Evolutionary conservation across 2,888 invertebrate genomes (phyloP).

Genomic region (Trachelus stipa): DNA sequence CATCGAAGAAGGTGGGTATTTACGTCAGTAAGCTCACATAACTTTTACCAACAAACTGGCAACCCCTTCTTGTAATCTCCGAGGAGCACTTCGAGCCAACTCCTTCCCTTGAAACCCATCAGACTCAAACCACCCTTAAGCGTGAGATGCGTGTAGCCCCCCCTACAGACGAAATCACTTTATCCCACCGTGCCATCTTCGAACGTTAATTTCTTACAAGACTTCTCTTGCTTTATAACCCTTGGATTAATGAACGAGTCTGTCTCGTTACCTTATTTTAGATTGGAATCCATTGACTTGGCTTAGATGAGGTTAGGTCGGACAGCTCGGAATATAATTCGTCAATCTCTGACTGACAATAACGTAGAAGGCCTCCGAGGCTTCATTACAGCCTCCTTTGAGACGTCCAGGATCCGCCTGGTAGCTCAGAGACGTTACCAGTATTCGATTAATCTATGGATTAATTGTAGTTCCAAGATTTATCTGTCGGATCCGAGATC

Average conservation of each 20-base stretch:
- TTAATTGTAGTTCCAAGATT: not conserved
- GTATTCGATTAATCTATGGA: not conserved
- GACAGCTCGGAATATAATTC: not conserved
- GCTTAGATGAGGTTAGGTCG: not conserved
- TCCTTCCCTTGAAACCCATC: slow-evolving; percentile 22
- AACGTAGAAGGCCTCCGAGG: not conserved
- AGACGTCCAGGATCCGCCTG: not conserved
- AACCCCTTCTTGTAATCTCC: slow-evolving; percentile 46
- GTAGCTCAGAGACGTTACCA: not conserved
- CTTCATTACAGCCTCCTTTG: not conserved
- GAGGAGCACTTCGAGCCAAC: slow-evolving; percentile 42
- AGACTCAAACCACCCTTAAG: not conserved
- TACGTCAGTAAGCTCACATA: slow-evolving; percentile 54
- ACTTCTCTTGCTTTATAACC: not conserved
- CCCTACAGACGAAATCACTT: not conserved
- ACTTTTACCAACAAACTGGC: slow-evolving; percentile 56
- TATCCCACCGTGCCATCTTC: not conserved
- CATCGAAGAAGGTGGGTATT: slow-evolving; percentile 45
- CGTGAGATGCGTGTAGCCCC: not conserved
- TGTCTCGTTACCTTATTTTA: not conserved
- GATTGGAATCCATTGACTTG: not conserved
- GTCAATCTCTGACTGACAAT: not conserved
- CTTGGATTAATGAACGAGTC: not conserved
- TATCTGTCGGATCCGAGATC: not conserved
- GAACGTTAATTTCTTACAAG: not conserved